Evolutionary conservation across 2,113 vertebrate species (phyloP).

Genomic region (Parotia lawesii): DNA sequence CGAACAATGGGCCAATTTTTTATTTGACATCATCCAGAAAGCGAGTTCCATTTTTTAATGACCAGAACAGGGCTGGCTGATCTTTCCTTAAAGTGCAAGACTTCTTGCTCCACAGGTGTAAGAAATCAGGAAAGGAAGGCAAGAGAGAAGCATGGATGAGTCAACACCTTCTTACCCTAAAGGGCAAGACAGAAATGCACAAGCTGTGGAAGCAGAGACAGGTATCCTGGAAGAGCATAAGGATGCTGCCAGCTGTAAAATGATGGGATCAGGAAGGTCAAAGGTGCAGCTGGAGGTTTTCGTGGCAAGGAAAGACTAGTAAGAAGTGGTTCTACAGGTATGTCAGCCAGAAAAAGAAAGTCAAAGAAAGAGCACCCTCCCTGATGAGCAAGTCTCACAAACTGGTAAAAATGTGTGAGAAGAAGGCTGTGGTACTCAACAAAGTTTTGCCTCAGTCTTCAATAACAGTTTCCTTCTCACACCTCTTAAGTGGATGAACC

Average conservation of each 20-base stretch:
- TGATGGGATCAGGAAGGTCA: background rate
- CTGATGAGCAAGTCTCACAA: background rate
- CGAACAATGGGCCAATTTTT: rapidly evolving
- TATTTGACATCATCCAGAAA: background rate
- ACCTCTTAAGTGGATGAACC: too few relatives aligned
- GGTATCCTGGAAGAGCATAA: background rate
- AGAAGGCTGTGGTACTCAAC: too few relatives aligned
- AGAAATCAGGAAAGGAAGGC: background rate
- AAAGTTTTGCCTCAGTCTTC: background rate
- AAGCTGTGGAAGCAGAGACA: background rate
- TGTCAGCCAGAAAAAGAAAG: background rate
- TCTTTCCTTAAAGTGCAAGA: background rate
- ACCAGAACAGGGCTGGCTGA: background rate
- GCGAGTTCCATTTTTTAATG: background rate
- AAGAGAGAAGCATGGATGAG: background rate
- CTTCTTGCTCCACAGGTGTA: background rate
- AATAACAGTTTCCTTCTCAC: too few relatives aligned
- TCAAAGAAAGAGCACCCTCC: background rate
- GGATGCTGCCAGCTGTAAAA: background rate
- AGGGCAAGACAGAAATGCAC: background rate
- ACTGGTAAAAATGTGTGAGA: background rate
- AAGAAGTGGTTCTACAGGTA: background rate
- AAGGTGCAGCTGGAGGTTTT: background rate
- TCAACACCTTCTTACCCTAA: background rate
- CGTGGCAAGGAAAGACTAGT: background rate